These are phyloP conservation scores for Drosophila pandora DNA, from an alignment of 1,140 invertebrate genomes.

Conservation along the genomic window DNA sequence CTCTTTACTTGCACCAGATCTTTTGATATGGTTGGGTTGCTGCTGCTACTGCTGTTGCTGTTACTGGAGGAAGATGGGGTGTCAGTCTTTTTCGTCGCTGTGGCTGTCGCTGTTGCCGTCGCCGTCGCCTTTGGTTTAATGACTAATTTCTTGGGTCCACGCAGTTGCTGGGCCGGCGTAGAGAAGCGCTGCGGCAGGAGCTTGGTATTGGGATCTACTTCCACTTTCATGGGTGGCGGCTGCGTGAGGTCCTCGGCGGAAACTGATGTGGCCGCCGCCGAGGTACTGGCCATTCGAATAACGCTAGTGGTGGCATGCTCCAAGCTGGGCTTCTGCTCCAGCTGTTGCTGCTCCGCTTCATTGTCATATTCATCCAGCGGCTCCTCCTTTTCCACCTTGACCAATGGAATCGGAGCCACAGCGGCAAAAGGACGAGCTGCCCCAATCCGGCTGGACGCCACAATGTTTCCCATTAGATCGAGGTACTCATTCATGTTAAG, in stretches of 20 bases:
- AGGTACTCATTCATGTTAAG: constrained; percentile 81
- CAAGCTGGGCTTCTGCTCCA: constrained; percentile 56
- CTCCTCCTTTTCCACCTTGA: constrained; percentile 81
- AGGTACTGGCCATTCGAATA: constrained; percentile 77
- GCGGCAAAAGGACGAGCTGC: constrained; percentile 61
- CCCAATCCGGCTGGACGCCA: constrained; percentile 76
- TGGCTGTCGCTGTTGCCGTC: constrained; percentile 25
- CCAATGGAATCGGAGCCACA: constrained; percentile 66
- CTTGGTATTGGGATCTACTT: constrained; percentile 57
- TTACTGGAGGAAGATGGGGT: constrained; percentile 38
- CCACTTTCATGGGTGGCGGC: constrained; percentile 62
- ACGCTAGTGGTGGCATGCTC: constrained; percentile 74
- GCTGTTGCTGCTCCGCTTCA: constrained; percentile 1
- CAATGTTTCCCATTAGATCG: constrained; percentile 79
- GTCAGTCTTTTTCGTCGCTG: constrained; percentile 68
- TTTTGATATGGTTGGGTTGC: constrained; percentile 61
- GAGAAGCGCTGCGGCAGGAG: constrained; percentile 55
- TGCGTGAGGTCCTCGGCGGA: constrained; percentile 66
- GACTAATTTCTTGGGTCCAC: constrained; percentile 80
- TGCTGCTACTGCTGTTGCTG: constrained; percentile 37
- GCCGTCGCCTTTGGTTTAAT: constrained; percentile 77
- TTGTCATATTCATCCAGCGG: constrained; percentile 69
- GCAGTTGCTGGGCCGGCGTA: constrained; percentile 49
- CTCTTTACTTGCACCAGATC: constrained; percentile 69
- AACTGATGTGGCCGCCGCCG: constrained; percentile 11